Percentiles rank a stretch among this genome's conserved stretches.
Evolutionary conservation across 2,888 invertebrate species (phyloP).

Genomic region (Dione juno): DNA sequence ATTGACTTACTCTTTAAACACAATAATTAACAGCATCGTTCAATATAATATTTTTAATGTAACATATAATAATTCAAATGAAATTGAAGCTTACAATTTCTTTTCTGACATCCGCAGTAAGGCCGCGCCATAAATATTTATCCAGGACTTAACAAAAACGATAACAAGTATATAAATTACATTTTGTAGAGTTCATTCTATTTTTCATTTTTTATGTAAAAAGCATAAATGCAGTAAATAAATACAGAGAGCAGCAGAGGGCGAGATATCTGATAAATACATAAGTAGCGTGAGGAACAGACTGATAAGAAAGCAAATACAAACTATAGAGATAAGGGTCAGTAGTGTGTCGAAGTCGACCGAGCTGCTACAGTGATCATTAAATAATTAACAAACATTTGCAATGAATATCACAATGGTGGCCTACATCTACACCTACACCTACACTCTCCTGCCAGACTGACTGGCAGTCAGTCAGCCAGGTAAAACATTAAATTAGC

Average conservation of each 20-base stretch:
- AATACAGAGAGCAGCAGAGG: conserved; percentile 49
- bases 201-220: conserved; percentile 38
- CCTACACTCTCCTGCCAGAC: conserved; percentile 29
- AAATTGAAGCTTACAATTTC: background rate
- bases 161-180: conserved; percentile 43
- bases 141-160: conserved; percentile 44
- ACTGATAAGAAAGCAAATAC: conserved; percentile 53
- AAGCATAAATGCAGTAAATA: conserved; percentile 53
- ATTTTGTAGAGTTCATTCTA: conserved; percentile 24
- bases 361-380: conserved; percentile 20
- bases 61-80: conserved; percentile 3
- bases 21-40: conserved; percentile 39
- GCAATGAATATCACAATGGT: conserved; percentile 35
- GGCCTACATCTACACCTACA: conserved; percentile 20
- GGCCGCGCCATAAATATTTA: conserved; percentile 5
- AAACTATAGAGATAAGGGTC: conserved; percentile 47
- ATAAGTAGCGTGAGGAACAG: conserved; percentile 42
- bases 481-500: conserved; percentile 30
- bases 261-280: conserved; percentile 50
- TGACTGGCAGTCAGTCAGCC: conserved; percentile 4
- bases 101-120: background rate
- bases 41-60: conserved; percentile 8
- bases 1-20: conserved; percentile 44
- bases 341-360: conserved; percentile 49
- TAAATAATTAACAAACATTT: conserved; percentile 26